Evolutionary conservation across 1,140 invertebrate genomes (phyloP), one percentile per base, ranked within the genome.

Genomic region (Leptinotarsa texana): DNA sequence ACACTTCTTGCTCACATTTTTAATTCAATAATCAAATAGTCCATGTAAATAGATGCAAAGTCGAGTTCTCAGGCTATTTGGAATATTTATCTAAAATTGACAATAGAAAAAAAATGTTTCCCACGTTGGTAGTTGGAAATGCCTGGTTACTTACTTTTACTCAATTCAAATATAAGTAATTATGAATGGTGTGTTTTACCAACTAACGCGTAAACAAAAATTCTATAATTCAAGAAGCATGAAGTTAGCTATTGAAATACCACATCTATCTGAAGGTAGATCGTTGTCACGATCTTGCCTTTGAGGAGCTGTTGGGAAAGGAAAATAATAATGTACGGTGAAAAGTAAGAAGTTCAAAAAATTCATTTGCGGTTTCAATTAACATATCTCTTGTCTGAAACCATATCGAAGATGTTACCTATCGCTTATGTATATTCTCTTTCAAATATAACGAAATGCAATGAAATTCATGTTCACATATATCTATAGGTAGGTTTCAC

Each of bases 21-120:
- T 66, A 66, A 66, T 66, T 66, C 63, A 66, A 66, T 66, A 66
- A 66, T 66, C 24, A 66, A 66, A 66, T 66, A 66, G 24, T 66
- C 63, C 63, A 66, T 66, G 63, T 66, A 66, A 66, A 66, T 66
- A 66, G 17, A 66, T 24, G 22, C 21, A 22, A 24, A 66, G 15
- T 13, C n/a, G 13, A 22, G 63, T 66, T 66, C 63, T 66, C 63
- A 66, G 63, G 63, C 63, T 66, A 21, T 24, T 66, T 24, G n/a
- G 27, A 24, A 33, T 66, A 33, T 66, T 66, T 33, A 13, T 21
- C 15, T 33, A 24, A 66, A 66, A 33, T 33, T 33, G 63, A 66
- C 13, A 27, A 33, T 66, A 66, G 5, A 66, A 66, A 66, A n/a
- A 33, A 66, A 24, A 15, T 33, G n/a, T 22, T 66, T 66, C 63